Base-by-base conservation (phyloP, 2,113 vertebrate genomes). In the Vulpes lagopus region DNA sequence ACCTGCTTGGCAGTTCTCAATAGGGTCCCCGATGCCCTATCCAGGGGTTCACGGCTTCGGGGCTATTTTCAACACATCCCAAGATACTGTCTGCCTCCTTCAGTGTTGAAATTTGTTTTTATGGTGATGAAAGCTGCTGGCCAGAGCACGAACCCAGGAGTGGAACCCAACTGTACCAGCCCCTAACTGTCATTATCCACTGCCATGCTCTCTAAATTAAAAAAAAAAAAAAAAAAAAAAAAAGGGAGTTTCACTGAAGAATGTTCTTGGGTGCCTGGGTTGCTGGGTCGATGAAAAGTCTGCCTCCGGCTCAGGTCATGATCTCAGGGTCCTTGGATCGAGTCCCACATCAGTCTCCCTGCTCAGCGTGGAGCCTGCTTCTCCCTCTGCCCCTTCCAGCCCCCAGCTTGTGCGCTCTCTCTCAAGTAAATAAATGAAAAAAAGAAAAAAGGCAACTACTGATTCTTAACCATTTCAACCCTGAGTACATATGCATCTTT, bases 131-230 rank as follows among this genome's bases (percentile, higher is more conserved):
- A 27, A 5, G n/a, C 19, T 10, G 30, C 35, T 0, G 62, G 35
- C 27, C 14, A 30, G 0, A 1, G 8, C 2, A 1, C 0, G 11
- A 43, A n/a, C 9, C 5, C 3, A 35, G 32, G 67, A 1, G 8
- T 0, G 51, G 35, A 11, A 9, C 20, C 35, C 14, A 12, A 11
- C 0, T 11, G 27, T 1, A 3, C 10, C 11, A 11, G 2, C 0
- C 38, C 43, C 74, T 30, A 8, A 8, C 30, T 5, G n/a, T 60
- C 43, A 3, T 15, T 2, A 1, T 11, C 62, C 27, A 38, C 1
- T 8, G 5, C 15, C 49, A 10, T 1, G 38, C 14, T 49, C 65
- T 32, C 51, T 35, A 17, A 38, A 51, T 3, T 60, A 23, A 67
- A 62, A 73, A 10, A 27, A 82, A 49, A 8, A 9, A 43, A 43